Evolutionary conservation across 1,140 invertebrate species (phyloP).

Genomic region (Drosophila equinoxialis): DNA sequence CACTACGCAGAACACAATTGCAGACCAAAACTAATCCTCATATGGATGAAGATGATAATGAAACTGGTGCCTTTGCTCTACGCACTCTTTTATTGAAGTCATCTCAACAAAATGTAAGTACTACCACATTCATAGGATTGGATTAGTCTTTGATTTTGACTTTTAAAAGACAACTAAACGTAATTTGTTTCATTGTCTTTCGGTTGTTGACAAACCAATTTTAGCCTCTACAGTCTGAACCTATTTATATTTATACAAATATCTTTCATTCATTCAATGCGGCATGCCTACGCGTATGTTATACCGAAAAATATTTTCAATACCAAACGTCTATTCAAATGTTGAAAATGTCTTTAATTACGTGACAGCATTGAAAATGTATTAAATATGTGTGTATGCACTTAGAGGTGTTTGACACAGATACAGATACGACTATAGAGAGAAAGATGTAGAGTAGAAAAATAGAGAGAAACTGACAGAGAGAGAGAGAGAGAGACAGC

Average conservation of each 20-base stretch:
- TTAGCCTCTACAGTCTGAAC: too few species aligned
- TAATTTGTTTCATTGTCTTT: too few species aligned
- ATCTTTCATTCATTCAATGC: constrained; percentile 13
- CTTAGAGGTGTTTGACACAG: constrained; percentile 52
- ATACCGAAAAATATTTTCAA: constrained; percentile 33
- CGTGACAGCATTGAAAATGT: constrained; percentile 75
- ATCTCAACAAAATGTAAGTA: too few species aligned
- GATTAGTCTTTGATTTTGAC: too few species aligned
- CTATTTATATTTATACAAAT: constrained; percentile 45
- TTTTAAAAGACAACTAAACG: too few species aligned
- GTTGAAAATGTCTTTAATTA: constrained; percentile 71
- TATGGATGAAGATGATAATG: too few species aligned
- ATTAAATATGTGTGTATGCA: constrained; percentile 70
- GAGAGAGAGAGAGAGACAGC: constrained; percentile 24
- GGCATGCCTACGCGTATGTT: constrained; percentile 65
- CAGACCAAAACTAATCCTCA: too few species aligned
- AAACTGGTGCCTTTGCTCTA: too few species aligned
- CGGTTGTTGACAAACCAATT: too few species aligned
- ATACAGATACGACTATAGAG: constrained; percentile 38
- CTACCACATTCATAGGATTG: too few species aligned
- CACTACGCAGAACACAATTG: too few species aligned
- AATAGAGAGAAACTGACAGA: background rate
- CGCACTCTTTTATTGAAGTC: too few species aligned
- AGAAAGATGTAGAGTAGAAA: background rate
- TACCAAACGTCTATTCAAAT: constrained; percentile 52